Base-by-base conservation (phyloP, 2,113 vertebrate genomes). In the Phodopus roborovskii region DNA sequence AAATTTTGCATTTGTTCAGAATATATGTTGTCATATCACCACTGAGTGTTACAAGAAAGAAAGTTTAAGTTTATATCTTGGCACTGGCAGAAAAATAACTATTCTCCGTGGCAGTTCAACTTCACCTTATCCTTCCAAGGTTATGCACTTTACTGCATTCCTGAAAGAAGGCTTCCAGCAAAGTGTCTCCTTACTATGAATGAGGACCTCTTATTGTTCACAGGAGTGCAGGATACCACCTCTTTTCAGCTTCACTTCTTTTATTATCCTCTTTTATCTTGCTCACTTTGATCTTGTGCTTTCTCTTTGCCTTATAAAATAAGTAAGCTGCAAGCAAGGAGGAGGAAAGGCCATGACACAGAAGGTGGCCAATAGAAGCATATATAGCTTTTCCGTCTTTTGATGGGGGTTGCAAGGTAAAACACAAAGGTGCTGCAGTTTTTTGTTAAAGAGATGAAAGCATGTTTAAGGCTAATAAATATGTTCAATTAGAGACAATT, bases 191-290 rank as follows among this genome's bases (percentile, higher is more conserved):
- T 97, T 97, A 85, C 93, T 97, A 96, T 96, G 94, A 97, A 97
- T 89, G 94, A 96, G 73, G 85, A 64, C 50, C 84, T 95, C 93
- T 97, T 94, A 96, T 96, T 97, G 97, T 98, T 97, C 95, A 95
- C 50, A 89, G 73, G 75, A 94, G 88, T 95, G 89, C 96, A 94
- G 88, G 92, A 94, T 96, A 95, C 90, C 62, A 97, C 96, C 73
- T 92, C 96, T 97, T 96, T 92, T 62, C 95, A 94, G 93, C 94
- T 94, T 95, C 90, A 81, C 88, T 98, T 96, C 93, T 97, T 98
- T 97, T 97, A 89, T 98, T 96, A 95, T 97, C 93, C 73, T 97
- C 95, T 98, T 98, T 97, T 97, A 98, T 98, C 96, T 97, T 75
- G 33, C 28, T 93, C 81, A 94, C 97, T 98, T 98, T 97, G 93